Evolutionary conservation across 2,797 vertebrate genomes (phyloP), one percentile per base, ranked within the genome.

Genomic region (Petrocephalus schoutedeni): DNA sequence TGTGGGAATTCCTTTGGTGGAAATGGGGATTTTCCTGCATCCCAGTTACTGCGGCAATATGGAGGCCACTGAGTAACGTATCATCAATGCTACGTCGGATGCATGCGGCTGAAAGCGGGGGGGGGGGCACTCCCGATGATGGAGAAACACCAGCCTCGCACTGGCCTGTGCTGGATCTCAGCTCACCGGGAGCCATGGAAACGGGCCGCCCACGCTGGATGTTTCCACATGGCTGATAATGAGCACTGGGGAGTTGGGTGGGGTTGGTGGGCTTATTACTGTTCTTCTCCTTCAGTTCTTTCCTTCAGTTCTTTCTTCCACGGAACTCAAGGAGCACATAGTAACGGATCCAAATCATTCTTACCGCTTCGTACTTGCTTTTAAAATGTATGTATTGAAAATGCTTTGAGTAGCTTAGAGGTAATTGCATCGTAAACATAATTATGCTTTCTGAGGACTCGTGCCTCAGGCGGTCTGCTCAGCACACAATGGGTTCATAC

Each of bases 101-200:
- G 28, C 67, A 19, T 41, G 36, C 4, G 32, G 36, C 16, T 41
- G 32, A 16, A 32, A 32, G 32, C 23, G 21, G 12, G 61, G 61
- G 7, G 49, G 61, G 61, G 23, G 61, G 10, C 61, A 28, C 23
- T 23, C 61, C 61, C 21, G 9, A 64, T 9, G 9, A 64, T 23
- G 9, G 61, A 28, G 23, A 3, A 41, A 41, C 67, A 74, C 7
- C 85, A 86, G 85, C 32, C 4, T 57, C 67, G 80, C 28, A 32
- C 51, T 14, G 49, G 53, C 19, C 19, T 6, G 21, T 36, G 23
- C 21, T 23, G 86, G 59, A 51, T 77, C 64, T 21, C 82, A 3
- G 23, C 58, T 56, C 51, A 32, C 28, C 2, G 51, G 87, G 58
- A 85, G 82, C 80, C 87, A 56, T 88, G 87, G 87, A 88, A 88